Conservation (phyloP, 1,140 invertebrate genomes). For the Xylocopa sonorina region DNA sequence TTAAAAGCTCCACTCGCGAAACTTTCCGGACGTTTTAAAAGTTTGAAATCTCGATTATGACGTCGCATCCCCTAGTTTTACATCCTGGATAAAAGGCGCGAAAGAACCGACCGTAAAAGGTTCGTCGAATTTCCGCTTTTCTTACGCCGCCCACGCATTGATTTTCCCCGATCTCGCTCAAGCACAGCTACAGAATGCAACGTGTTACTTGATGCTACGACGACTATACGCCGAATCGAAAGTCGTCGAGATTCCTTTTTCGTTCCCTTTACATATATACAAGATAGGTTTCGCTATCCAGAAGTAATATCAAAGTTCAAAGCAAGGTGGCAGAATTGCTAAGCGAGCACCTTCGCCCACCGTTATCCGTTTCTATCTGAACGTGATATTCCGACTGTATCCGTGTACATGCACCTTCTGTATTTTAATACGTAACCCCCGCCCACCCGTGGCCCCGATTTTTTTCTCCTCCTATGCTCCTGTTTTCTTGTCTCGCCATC, state of each 20-base stretch:
- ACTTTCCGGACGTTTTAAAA: too few relatives aligned
- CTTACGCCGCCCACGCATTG: neutral
- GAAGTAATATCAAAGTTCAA: conserved; percentile 56
- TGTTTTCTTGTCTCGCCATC: neutral
- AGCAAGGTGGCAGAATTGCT: conserved; percentile 41
- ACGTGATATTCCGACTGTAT: conserved; percentile 24
- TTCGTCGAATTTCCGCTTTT: neutral
- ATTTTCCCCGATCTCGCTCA: neutral
- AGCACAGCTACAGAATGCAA: neutral
- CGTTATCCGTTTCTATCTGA: neutral
- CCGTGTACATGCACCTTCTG: conserved; percentile 2
- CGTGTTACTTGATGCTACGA: neutral
- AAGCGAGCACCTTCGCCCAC: neutral
- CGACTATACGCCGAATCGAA: conserved; percentile 14
- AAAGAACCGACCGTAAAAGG: neutral
- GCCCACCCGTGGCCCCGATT: neutral
- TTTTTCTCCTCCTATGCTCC: neutral
- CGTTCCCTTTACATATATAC: neutral
- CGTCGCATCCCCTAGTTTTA: too few relatives aligned
- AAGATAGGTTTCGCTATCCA: conserved; percentile 35
- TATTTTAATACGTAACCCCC: conserved; percentile 35
- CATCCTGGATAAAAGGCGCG: neutral
- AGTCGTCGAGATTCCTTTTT: conserved; percentile 30
- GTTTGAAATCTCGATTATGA: neutral
- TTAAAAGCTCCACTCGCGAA: neutral